These are phyloP conservation scores for Trissolcus basalis DNA, from an alignment of 1,140 invertebrate species.

Conservation along the genomic window DNA sequence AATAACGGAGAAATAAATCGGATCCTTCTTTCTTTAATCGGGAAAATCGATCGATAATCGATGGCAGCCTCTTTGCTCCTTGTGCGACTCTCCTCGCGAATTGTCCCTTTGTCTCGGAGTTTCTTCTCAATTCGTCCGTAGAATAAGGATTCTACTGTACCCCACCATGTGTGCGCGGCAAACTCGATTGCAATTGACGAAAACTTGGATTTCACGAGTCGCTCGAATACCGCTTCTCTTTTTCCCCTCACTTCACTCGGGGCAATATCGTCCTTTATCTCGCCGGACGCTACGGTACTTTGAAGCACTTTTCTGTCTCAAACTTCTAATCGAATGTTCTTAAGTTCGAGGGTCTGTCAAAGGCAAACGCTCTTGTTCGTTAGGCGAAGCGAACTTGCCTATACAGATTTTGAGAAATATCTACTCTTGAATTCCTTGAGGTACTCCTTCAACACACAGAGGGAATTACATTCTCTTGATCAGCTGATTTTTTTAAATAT, in stretches of 20 bases:
- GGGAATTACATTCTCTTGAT: conserved; percentile 23
- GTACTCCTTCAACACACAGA: conserved; percentile 40
- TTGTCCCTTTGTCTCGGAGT: conserved; percentile 56
- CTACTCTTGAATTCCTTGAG: conserved; percentile 47
- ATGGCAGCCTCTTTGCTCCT: conserved; percentile 57
- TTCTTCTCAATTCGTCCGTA: conserved; percentile 49
- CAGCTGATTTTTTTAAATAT: conserved; percentile 38
- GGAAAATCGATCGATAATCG: conserved; percentile 61
- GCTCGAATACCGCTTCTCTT: conserved; percentile 58
- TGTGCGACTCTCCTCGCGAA: conserved; percentile 39
- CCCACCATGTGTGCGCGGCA: conserved; percentile 46
- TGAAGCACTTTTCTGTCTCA: conserved; percentile 58
- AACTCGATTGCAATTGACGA: conserved; percentile 60
- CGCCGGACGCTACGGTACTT: conserved; percentile 51
- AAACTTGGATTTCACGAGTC: conserved; percentile 57
- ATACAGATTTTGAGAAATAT: conserved; percentile 56
- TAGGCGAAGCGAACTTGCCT: conserved; percentile 53
- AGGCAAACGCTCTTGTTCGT: conserved; percentile 58
- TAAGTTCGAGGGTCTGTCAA: conserved; percentile 60
- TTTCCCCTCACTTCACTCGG: conserved; percentile 57
- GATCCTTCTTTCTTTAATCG: conserved; percentile 31
- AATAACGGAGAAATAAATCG: conserved; percentile 33
- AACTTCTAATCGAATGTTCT: conserved; percentile 62
- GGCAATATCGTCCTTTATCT: conserved; percentile 59
- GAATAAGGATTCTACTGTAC: conserved; percentile 52